These are phyloP conservation scores for Acronicta leporina DNA, from an alignment of 2,888 invertebrate genomes.

Conservation along the genomic window DNA sequence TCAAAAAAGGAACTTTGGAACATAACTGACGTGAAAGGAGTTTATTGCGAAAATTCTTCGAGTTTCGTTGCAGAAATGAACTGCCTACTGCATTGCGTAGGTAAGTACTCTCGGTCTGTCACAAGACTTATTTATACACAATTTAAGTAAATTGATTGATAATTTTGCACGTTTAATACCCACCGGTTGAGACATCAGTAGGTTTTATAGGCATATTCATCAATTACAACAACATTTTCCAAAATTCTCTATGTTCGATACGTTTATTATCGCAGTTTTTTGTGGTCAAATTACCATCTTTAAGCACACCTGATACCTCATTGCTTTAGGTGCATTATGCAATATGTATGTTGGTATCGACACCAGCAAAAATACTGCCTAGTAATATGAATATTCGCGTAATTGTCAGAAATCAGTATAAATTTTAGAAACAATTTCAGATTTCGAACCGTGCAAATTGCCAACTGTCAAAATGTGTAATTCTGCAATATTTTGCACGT, in stretches of 20 bases:
- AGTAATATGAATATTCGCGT: too few species aligned
- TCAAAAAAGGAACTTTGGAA: slow-evolving; percentile 46
- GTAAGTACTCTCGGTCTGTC: slow-evolving; percentile 19
- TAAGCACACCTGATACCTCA: too few species aligned
- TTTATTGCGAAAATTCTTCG: slow-evolving; percentile 47
- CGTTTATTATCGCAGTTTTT: too few species aligned
- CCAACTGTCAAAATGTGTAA: slow-evolving; percentile 5
- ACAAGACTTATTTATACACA: slow-evolving; percentile 22
- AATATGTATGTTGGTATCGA: not conserved
- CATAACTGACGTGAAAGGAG: slow-evolving; percentile 42
- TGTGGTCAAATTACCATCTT: too few species aligned
- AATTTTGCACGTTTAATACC: too few species aligned
- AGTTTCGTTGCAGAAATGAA: slow-evolving; percentile 42
- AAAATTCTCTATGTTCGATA: not conserved
- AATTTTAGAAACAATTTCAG: not conserved
- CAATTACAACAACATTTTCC: not conserved
- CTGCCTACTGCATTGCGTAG: slow-evolving; percentile 32
- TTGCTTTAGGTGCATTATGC: too few species aligned
- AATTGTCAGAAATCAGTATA: too few species aligned
- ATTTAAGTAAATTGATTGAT: not conserved
- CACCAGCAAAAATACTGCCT: not conserved
- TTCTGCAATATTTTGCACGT: slow-evolving; percentile 38
- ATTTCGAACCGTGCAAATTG: not conserved
- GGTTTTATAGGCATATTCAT: too few species aligned
- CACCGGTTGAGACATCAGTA: too few species aligned